These are phyloP conservation scores for Sardina pilchardus DNA, from an alignment of 2,113 vertebrate genomes.

Conservation along the genomic window DNA sequence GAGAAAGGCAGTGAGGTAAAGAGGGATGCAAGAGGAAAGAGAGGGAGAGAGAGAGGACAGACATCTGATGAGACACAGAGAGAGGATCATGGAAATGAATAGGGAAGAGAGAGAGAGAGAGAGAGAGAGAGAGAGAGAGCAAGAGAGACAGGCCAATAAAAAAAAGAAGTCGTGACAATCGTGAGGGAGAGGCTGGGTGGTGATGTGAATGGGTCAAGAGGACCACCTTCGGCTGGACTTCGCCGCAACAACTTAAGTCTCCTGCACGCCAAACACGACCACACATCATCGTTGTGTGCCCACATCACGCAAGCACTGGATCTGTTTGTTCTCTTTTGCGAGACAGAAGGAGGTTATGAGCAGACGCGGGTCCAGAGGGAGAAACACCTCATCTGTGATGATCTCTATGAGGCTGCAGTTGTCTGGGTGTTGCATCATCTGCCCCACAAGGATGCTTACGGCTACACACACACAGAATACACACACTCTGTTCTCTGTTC, in stretches of 20 bases:
- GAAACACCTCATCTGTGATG: conserved; percentile 1
- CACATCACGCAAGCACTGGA: background rate
- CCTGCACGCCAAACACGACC: background rate
- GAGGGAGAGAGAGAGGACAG: background rate
- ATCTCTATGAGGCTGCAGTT: conserved; percentile 15
- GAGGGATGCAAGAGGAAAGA: background rate
- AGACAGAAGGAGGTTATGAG: background rate
- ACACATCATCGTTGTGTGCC: background rate
- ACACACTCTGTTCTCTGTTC: background rate
- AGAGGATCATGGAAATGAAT: background rate
- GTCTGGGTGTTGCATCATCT: background rate
- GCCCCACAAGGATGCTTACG: background rate
- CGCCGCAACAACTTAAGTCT: background rate
- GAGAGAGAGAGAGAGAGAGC: conserved; percentile 38
- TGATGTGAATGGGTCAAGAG: background rate
- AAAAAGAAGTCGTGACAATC: background rate
- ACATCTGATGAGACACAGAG: background rate
- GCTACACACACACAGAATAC: background rate
- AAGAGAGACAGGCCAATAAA: conserved; percentile 7
- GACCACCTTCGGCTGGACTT: background rate
- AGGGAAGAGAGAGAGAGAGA: conserved; percentile 57
- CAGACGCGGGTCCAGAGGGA: background rate
- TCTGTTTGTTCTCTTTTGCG: background rate
- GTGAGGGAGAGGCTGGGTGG: background rate
- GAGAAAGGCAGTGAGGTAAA: conserved; percentile 24